A percentile compares a stretch with the other conserved stretches of the same genome.
Evolutionary conservation across 2,113 vertebrate genomes (phyloP).

Genomic region (Todiramphus chloris): DNA sequence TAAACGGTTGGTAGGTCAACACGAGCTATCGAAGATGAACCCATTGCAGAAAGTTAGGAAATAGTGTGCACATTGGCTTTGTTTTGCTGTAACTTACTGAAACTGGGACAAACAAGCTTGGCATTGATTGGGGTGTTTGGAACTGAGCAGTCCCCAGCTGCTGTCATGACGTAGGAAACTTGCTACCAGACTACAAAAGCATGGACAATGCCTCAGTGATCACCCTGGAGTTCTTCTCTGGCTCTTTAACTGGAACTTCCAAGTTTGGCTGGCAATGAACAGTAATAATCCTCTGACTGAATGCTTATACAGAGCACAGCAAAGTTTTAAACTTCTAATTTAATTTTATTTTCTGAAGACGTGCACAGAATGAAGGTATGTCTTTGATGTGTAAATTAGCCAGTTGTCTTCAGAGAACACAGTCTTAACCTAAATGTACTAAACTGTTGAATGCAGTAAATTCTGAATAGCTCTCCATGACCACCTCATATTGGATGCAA

Average conservation of each 20-base stretch:
- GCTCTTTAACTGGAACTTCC: constrained; percentile 23
- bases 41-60: not conserved
- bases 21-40: not conserved
- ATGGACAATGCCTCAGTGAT: constrained; percentile 25
- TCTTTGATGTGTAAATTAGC: not conserved
- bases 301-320: not conserved
- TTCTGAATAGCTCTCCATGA: not conserved
- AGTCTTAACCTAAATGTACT: not conserved
- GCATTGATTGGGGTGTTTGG: not conserved
- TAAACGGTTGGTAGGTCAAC: not conserved
- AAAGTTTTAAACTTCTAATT: not conserved
- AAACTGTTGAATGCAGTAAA: not conserved
- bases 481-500: not conserved
- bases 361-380: not conserved
- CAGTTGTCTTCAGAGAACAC: not conserved
- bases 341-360: not conserved
- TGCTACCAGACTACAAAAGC: constrained; percentile 20
- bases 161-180: constrained; percentile 37
- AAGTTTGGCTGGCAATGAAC: not conserved
- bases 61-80: not conserved
- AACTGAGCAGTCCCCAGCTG: constrained; percentile 10
- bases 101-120: constrained; percentile 53
- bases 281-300: not conserved
- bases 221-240: not conserved
- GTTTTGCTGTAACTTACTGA: constrained; percentile 50